Base-by-base conservation (phyloP, 2,888 invertebrate genomes). In the Cosmopolites sordidus region DNA sequence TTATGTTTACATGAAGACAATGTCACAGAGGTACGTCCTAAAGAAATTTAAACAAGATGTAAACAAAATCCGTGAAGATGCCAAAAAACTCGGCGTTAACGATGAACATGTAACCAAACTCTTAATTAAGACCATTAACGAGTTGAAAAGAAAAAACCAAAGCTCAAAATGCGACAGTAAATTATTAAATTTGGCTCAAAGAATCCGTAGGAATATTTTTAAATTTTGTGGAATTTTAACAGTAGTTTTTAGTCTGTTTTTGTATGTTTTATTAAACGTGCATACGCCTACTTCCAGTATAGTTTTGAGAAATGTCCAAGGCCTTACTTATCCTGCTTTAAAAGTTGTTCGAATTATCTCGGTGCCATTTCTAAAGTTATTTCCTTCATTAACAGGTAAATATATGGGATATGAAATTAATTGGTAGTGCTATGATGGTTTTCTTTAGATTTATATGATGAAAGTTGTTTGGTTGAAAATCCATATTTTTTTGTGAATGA, bases 401-500 rank as follows among this genome's bases (percentile, higher is more conserved):
- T 5, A 5, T 8, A 3, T 22, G 3, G 22, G 8, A 5, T 22
- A 22, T 5, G 8, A 22, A 5, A 22, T 22, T 8, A n/a, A 8
- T 37, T 44, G 29, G 15, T 27, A n/a, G 18, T 27, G 22, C 27
- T 39, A 41, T 30, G 12, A n/a, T 40, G 41, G 8, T 5, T 22
- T 22, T 22, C 8, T 58, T 42, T 57, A 82, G 90, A 85, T 70
- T 79, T 84, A 39, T 91, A 92, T 65, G 90, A 92, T 76, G 91
- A 92, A 73, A 85, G 87, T 66, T 92, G 92, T 69, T 75, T 92
- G 30, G 74, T 92, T 62, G 83, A 86, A 68, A 92, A 92, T 75
- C 92, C 92, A 11, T 89, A 84, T 69, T 92, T 89, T 69, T 82
- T 83, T 68, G 82, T 90, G 8, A 78, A 80, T n/a, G 87, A 89